Conservation (phyloP, 1,140 invertebrate genomes). For the Drosophila seguyi region DNA sequence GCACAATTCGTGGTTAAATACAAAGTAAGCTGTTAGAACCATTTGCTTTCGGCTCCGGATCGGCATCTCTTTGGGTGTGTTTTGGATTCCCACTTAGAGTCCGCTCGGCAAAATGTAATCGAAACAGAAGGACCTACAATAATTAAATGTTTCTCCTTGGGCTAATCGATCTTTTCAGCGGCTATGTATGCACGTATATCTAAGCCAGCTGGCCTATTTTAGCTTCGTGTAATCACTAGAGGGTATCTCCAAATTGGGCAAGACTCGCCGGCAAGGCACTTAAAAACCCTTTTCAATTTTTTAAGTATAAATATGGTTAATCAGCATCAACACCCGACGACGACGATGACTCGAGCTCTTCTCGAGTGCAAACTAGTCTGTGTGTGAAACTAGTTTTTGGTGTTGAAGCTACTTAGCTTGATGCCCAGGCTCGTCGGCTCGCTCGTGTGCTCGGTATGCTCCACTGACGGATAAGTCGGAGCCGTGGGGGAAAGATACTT, state of each 20-base stretch:
- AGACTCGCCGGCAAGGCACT: constrained; percentile 24
- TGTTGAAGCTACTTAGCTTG: constrained; percentile 46
- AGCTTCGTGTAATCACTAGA: constrained; percentile 20
- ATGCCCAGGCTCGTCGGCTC: constrained; percentile 16
- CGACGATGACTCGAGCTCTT: constrained; percentile 19
- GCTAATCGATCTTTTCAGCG: constrained; percentile 17
- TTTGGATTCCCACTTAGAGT: not conserved
- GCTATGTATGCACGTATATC: not conserved
- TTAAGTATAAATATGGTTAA: constrained; percentile 53
- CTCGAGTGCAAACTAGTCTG: constrained; percentile 51
- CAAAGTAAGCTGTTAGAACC: constrained; percentile 49
- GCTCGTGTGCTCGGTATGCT: constrained; percentile 24
- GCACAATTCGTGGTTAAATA: constrained; percentile 52
- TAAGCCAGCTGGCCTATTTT: constrained; percentile 24
- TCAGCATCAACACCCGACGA: constrained; percentile 49
- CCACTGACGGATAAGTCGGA: constrained; percentile 44
- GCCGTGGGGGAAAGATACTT: constrained; percentile 35
- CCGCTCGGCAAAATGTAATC: not conserved
- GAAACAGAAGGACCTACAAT: constrained; percentile 1
- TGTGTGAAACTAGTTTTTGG: constrained; percentile 49
- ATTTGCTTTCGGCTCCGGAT: constrained; percentile 30
- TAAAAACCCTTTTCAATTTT: constrained; percentile 53
- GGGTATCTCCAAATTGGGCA: constrained; percentile 43
- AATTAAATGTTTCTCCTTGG: constrained; percentile 6
- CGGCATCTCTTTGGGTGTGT: constrained; percentile 10